A percentile compares a stretch with the other conserved stretches of the same genome.
Conservation (phyloP, 37 sponge, comb jelly and placozoan species). For the Crambe crambe region DNA sequence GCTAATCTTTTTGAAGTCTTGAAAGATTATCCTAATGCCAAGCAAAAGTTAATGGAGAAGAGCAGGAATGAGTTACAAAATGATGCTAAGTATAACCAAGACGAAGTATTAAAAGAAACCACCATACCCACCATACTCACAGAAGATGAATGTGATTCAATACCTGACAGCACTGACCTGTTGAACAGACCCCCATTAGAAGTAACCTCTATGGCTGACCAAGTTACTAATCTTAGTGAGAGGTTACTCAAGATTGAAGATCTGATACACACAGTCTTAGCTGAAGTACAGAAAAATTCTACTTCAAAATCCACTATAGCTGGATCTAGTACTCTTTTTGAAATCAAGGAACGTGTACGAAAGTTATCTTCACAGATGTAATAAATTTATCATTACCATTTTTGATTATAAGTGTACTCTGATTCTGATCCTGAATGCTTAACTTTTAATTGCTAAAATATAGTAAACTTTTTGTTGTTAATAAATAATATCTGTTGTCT, state of each 20-base stretch:
- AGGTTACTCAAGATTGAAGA: conserved; percentile 5
- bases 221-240: background rate
- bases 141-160: too few species aligned
- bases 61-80: conserved; percentile 38
- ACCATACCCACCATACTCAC: too few species aligned
- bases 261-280: background rate
- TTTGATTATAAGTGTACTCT: too few species aligned
- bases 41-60: conserved; percentile 77
- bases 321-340: background rate
- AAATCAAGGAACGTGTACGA: background rate
- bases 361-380: conserved; percentile 27
- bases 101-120: background rate
- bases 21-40: conserved; percentile 91
- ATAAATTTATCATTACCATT: background rate
- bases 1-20: conserved; percentile 87
- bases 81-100: too few species aligned
- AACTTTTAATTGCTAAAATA: too few species aligned
- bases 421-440: too few species aligned
- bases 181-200: conserved; percentile 11
- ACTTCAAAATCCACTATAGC: background rate
- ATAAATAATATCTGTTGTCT: too few species aligned
- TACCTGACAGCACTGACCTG: too few species aligned
- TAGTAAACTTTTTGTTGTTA: too few species aligned
- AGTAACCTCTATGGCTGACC: conserved; percentile 7
- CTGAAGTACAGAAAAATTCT: background rate